Evolutionary conservation across 2,113 vertebrate genomes (phyloP), one percentile per base, ranked within the genome.

Genomic region (Pteruthius melanotis): DNA sequence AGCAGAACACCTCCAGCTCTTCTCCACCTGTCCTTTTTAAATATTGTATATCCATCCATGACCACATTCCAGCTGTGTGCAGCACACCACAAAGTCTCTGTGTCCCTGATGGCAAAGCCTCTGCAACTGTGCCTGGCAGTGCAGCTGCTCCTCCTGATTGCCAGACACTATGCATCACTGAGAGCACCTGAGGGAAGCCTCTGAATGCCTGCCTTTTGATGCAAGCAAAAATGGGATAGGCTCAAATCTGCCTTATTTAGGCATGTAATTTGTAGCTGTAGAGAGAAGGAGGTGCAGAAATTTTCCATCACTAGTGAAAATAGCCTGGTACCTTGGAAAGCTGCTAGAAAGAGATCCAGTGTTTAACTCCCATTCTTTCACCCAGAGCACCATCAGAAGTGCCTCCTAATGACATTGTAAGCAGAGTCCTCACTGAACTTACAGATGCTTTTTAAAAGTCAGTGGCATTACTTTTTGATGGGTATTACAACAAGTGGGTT

Each of bases 201-300:
- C 53, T 3, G 4, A n/a, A 5, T 1, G 16, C 42, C 56, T 68
- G 63, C 39, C 66, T 86, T 75, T 27, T 14, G 15, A 81, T 39
- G 42, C 21, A 69, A 56, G 60, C 33, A 82, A 50, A 87, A 75
- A 24, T 11, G 27, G 47, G 33, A 66, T 45, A 40, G 28, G 15
- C 75, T 65, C 42, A 63, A 31, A 70, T 75, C 72, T 91, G 72
- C 60, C 24, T 68, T 63, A 35, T 78, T 91, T 77, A 82, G 68
- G 18, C 21, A 56, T 9, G 5, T 17, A 37, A 72, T 80, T 79
- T 61, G 57, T 52, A 85, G 53, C 50, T 94, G 63, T n/a, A 40
- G 70, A 56, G 82, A 74, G 78, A 80, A 87, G 82, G 84, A 87
- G 70, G 70, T 90, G 65, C 37, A 82, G 30, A 37, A 26, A 23